Percentiles rank a stretch among this genome's conserved stretches.
phyloP scores from a whole-genome alignment of 1,140 invertebrate species.

The Brachystomella parvula region DNA sequence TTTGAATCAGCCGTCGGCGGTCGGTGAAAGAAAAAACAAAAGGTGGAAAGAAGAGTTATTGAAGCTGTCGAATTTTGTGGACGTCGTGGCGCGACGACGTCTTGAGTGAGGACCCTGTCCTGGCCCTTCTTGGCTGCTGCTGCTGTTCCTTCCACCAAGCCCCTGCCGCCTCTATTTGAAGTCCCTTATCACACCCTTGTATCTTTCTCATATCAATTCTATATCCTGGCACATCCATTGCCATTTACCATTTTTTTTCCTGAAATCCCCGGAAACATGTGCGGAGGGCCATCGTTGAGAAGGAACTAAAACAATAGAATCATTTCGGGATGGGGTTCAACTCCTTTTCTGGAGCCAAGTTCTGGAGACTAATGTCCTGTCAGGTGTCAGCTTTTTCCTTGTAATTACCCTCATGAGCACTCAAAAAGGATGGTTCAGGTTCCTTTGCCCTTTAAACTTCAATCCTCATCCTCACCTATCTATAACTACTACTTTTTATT shows the following conservation, averaged over 20 bases:
- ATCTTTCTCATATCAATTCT: slow-evolving; percentile 27
- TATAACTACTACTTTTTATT: not conserved
- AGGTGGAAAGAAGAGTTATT: slow-evolving; percentile 37
- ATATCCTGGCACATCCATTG: slow-evolving; percentile 15
- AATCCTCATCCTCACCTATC: too few relatives aligned
- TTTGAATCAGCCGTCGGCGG: slow-evolving; percentile 24
- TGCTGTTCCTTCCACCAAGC: not conserved
- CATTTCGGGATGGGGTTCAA: not conserved
- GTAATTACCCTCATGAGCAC: not conserved
- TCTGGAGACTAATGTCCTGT: not conserved
- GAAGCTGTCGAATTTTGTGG: slow-evolving; percentile 34
- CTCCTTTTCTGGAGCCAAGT: not conserved
- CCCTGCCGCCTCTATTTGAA: slow-evolving; percentile 32
- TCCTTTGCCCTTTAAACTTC: too few relatives aligned
- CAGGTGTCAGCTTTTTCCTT: not conserved
- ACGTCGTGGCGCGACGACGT: slow-evolving; percentile 33
- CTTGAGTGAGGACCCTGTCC: not conserved
- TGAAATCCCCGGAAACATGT: not conserved
- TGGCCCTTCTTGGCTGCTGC: not conserved
- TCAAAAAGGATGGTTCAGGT: too few relatives aligned
- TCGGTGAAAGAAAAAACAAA: slow-evolving; percentile 21
- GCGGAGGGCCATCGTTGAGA: not conserved
- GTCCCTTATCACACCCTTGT: slow-evolving; percentile 29
- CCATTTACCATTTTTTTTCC: slow-evolving; percentile 23
- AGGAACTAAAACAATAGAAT: not conserved